Evolutionary conservation across 2,888 invertebrate genomes (phyloP).

Genomic region (Theretra japonica): DNA sequence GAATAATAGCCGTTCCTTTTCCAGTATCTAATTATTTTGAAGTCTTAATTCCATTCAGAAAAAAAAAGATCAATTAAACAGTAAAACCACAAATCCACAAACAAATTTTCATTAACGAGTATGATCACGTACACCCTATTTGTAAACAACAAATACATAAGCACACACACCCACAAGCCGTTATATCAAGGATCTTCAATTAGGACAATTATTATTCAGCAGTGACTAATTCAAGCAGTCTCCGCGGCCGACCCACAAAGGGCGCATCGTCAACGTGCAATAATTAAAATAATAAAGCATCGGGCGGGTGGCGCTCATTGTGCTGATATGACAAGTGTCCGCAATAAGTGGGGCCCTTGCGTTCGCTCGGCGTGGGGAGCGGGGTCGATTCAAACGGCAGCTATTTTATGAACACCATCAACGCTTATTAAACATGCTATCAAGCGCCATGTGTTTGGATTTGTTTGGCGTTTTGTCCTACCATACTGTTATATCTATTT

Average conservation of each 20-base stretch:
- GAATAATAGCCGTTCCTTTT: no score
- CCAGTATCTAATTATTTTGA: no score
- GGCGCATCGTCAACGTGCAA: conserved; percentile 75
- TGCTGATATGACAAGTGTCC: conserved; percentile 83
- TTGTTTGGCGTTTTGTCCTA: conserved; percentile 8
- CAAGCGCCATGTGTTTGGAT: conserved; percentile 2
- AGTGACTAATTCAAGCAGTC: conserved; percentile 64
- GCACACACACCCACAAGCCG: conserved; percentile 37
- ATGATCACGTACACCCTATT: no score
- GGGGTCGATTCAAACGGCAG: conserved; percentile 32
- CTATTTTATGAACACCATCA: conserved; percentile 35
- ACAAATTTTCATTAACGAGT: no score
- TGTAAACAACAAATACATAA: not conserved
- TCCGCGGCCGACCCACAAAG: conserved; percentile 70
- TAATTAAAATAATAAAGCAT: conserved; percentile 85
- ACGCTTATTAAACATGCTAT: conserved; percentile 15
- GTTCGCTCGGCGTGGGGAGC: conserved; percentile 47
- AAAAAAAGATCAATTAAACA: no score
- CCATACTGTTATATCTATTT: no score
- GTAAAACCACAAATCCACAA: no score
- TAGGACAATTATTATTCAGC: conserved; percentile 64
- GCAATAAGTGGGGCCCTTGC: conserved; percentile 75
- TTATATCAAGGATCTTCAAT: conserved; percentile 65
- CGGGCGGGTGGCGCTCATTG: conserved; percentile 61
- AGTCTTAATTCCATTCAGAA: no score